These are phyloP conservation scores for Fragum fragum DNA, from an alignment of 2,888 invertebrate genomes.

Conservation along the genomic window DNA sequence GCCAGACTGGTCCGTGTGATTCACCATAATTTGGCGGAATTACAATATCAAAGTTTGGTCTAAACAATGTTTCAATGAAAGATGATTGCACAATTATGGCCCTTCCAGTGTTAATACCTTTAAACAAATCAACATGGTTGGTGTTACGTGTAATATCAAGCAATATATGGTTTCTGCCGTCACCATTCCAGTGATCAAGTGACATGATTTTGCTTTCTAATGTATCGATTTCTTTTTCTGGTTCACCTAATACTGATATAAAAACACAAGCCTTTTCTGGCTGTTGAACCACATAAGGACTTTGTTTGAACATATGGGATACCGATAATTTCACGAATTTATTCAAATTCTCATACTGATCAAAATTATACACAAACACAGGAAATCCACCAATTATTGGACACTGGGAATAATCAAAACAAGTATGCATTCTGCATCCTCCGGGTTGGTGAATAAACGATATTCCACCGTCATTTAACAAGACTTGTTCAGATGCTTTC, in stretches of 20 bases:
- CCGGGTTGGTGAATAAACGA: conserved; percentile 63
- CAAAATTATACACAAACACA: conserved; percentile 96
- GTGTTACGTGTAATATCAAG: conserved; percentile 91
- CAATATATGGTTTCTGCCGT: conserved; percentile 97
- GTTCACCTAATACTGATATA: conserved; percentile 92
- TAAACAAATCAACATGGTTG: conserved; percentile 88
- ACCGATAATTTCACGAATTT: conserved; percentile 89
- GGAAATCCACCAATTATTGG: conserved; percentile 97
- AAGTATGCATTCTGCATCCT: conserved; percentile 94
- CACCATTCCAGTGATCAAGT: conserved; percentile 97
- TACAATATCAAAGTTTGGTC: conserved; percentile 94
- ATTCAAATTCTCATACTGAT: conserved; percentile 88
- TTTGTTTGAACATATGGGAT: conserved; percentile 93
- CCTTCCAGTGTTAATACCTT: conserved; percentile 92
- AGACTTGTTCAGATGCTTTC: conserved; percentile 93
- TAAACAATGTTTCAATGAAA: conserved; percentile 90
- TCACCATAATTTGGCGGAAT: conserved; percentile 95
- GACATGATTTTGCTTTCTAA: conserved; percentile 80
- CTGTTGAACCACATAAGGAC: conserved; percentile 94
- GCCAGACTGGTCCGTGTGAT: conserved; percentile 96
- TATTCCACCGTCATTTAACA: conserved; percentile 88
- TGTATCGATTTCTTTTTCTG: conserved; percentile 56
- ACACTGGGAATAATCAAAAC: conserved; percentile 98
- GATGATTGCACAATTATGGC: conserved; percentile 96
- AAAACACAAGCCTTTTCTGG: conserved; percentile 96